Base-by-base conservation (phyloP, 2,797 vertebrate genomes). In the Eulemur albifrons region DNA sequence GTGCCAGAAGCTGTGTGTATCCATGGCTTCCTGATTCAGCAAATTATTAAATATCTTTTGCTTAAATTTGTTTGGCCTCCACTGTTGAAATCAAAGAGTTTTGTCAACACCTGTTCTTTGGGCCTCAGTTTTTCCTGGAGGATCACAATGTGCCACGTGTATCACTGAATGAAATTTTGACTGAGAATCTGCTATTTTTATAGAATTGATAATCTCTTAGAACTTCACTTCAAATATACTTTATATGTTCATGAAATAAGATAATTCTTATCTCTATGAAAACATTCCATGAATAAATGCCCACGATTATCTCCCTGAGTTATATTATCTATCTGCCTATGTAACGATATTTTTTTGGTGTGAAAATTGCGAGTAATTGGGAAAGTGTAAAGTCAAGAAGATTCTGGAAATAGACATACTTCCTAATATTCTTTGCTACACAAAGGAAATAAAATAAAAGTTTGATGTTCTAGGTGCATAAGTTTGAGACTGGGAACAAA, bases 41-140 rank as follows among this genome's bases (percentile, higher is more conserved):
- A 67, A 90, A 35, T 70, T 21, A 83, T 72, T 81, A 67, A 83
- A 83, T 97, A 94, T 79, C 43, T 63, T 20, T 88, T 90, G 45
- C 70, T 90, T 77, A 82, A 77, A 70, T 32, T 77, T 87, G 15
- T 32, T 77, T 87, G 15, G 2, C 48, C 13, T 79, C 32, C 20
- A 90, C 32, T 5, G 30, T 67, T 79, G 7, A 17, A 88, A 17
- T 73, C 40, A 72, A 77, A 87, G 63, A 81, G 77, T 93, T 92
- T 82, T 90, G 32, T 90, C 63, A 73, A 79, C 32, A 73, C 45
- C 50, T 75, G 25, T 48, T 82, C 35, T 80, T 84, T 79, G 32
- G 63, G 48, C 17, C 63, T 18, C 57, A 3, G 30, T 63, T 93
- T 96, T 48, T 79, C 38, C 21, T 90, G 32, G 50, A 75, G 61